phyloP scores from a whole-genome alignment of 1,140 invertebrate genomes.

The Zophobas atratus region DNA sequence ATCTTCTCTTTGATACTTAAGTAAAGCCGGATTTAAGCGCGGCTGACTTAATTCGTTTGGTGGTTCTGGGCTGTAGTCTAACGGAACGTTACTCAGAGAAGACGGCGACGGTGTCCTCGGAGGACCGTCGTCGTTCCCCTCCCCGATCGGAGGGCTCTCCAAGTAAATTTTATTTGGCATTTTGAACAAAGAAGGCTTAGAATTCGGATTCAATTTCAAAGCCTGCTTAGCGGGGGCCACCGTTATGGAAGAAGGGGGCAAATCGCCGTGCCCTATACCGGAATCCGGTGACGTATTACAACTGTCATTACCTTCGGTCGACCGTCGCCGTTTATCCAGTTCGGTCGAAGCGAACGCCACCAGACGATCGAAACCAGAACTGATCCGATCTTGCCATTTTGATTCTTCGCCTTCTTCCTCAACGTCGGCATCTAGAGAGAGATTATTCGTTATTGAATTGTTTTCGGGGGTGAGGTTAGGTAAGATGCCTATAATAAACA shows the following conservation, averaged over 20 bases:
- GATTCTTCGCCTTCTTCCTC: conserved; percentile 75
- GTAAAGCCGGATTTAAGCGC: conserved; percentile 68
- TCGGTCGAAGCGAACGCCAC: conserved; percentile 90
- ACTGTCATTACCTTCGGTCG: conserved; percentile 79
- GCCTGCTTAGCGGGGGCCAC: conserved; percentile 68
- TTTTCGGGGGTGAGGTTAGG: neutral
- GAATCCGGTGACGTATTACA: conserved; percentile 85
- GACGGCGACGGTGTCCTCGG: conserved; percentile 80
- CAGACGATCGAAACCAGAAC: conserved; percentile 88
- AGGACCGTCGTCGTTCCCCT: conserved; percentile 71
- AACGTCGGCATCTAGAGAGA: conserved; percentile 68
- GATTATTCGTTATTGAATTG: neutral
- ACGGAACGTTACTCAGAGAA: conserved; percentile 69
- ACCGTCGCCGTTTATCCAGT: conserved; percentile 84
- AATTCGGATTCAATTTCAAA: conserved; percentile 62
- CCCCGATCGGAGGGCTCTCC: conserved; percentile 70
- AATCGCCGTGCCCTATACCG: conserved; percentile 79
- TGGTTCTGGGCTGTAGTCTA: conserved; percentile 67
- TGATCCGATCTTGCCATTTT: conserved; percentile 90
- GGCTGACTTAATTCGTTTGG: conserved; percentile 62
- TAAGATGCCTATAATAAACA: conserved; percentile 29
- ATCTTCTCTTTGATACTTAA: conserved; percentile 78
- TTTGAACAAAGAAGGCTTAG: conserved; percentile 67
- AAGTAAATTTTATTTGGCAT: conserved; percentile 65
- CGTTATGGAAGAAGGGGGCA: conserved; percentile 71